A percentile compares a stretch with the other conserved stretches of the same genome.
Evolutionary conservation across 2,113 vertebrate species (phyloP).

Genomic region (Tiliqua scincoides): DNA sequence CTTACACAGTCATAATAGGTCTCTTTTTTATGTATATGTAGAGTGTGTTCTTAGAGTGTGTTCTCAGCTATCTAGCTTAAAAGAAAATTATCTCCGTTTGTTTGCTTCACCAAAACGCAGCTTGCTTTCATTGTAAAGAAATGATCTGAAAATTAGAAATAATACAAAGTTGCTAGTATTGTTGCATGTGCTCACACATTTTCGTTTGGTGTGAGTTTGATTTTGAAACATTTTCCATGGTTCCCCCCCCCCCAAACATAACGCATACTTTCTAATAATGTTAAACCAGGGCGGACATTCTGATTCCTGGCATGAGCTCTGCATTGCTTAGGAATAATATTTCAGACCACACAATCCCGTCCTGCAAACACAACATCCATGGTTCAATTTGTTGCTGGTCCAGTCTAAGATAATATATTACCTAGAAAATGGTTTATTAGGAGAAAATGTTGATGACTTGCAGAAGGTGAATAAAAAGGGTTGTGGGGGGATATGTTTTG

Average conservation of each 20-base stretch:
- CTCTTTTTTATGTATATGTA: slow-evolving; percentile 32
- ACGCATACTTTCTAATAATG: background rate
- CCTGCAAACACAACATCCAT: background rate
- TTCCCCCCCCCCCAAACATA: background rate
- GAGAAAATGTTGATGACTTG: slow-evolving; percentile 14
- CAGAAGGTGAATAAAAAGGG: slow-evolving; percentile 47
- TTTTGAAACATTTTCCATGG: too few relatives aligned
- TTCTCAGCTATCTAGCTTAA: slow-evolving; percentile 44
- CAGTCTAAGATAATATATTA: slow-evolving; percentile 8
- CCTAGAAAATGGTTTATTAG: slow-evolving; percentile 30
- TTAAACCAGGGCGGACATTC: background rate
- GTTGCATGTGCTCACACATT: background rate
- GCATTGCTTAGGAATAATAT: background rate
- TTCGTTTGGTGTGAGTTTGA: background rate
- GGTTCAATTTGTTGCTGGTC: rapidly evolving
- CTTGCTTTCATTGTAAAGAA: background rate
- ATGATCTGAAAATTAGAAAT: background rate
- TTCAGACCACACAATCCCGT: background rate
- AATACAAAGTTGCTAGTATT: background rate
- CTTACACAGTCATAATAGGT: background rate
- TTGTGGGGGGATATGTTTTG: slow-evolving; percentile 30
- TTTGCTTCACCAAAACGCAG: slow-evolving; percentile 6
- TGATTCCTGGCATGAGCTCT: slow-evolving; percentile 21
- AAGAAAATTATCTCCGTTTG: slow-evolving; percentile 34
- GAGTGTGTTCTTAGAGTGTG: slow-evolving; percentile 49